Base-by-base conservation (phyloP, 2,888 invertebrate species). In the Parascotia fuliginaria region DNA sequence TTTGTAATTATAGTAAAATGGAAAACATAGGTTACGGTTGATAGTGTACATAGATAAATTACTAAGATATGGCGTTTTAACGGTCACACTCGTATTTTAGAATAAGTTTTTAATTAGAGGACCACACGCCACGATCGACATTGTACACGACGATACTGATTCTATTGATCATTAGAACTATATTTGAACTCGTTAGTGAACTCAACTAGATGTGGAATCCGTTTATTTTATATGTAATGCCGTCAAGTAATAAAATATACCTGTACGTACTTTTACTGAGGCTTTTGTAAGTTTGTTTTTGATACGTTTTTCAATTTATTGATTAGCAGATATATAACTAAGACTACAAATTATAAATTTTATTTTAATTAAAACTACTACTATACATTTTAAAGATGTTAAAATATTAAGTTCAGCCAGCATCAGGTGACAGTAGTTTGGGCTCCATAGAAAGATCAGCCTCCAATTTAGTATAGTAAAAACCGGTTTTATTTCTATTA, bases 81-180 rank as follows among this genome's bases (percentile, higher is more conserved):
- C 53, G 22, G 55, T 53, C 43, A 75, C 76, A 51, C 41, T 37
- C 34, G 33, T 86, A 85, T 84, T 83, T 88, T 81, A 83, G 75
- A 68, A 60, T 72, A 71, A 75, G 75, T 75, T 85, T 82, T 87
- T 88, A 87, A 89, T 85, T 83, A 82, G 77, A 60, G 69, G 89
- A 87, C 90, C 90, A 90, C 90, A 89, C 89, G 84, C 87, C 77
- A 56, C 56, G 62, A 51, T 40, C 60, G 41, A 39, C 51, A 43
- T 45, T 55, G 59, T 53, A 52, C 47, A 37, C 44, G 37, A 60
- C 52, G 38, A 47, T 44, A 46, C 13, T 13, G 47, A 41, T 50
- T 46, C 54, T 54, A 61, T 61, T 58, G 61, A 71, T 66, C 59
- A 50, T 60, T 42, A 52, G 46, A 60, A 56, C 55, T 64, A 68